These are phyloP conservation scores for Thamnophis elegans DNA, from an alignment of 2,797 vertebrate genomes.

Conservation along the genomic window DNA sequence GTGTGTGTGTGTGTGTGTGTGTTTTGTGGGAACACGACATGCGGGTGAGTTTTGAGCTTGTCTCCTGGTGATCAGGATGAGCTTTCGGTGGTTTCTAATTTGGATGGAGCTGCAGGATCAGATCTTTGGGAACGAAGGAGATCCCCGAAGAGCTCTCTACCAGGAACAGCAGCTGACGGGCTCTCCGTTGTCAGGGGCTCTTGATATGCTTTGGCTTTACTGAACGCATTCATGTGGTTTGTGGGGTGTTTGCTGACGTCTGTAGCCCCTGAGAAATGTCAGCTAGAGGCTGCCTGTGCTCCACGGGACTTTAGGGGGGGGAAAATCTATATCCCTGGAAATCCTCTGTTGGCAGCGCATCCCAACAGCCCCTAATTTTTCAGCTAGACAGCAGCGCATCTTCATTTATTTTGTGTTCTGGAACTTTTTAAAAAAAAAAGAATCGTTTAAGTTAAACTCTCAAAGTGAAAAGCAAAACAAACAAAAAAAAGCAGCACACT, in stretches of 20 bases:
- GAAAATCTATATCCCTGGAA: constrained; percentile 55
- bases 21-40: neutral
- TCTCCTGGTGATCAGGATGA: neutral
- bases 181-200: neutral
- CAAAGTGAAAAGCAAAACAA: neutral
- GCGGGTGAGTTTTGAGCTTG: neutral
- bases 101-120: neutral
- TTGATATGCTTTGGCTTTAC: neutral
- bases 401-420: constrained; percentile 47
- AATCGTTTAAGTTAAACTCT: constrained; percentile 39
- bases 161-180: neutral
- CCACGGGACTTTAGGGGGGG: constrained; percentile 35
- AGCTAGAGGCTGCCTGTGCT: constrained; percentile 25
- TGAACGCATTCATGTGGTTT: neutral
- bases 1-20: no score
- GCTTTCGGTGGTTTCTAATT: neutral
- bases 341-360: constrained; percentile 42
- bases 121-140: neutral
- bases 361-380: constrained; percentile 51
- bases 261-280: constrained; percentile 15
- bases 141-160: neutral
- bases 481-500: neutral
- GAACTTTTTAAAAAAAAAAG: constrained; percentile 5
- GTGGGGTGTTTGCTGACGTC: constrained; percentile 13
- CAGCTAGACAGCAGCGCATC: constrained; percentile 39